Evolutionary conservation across 2,797 vertebrate species (phyloP).

Genomic region (Pseudochirops cupreus): DNA sequence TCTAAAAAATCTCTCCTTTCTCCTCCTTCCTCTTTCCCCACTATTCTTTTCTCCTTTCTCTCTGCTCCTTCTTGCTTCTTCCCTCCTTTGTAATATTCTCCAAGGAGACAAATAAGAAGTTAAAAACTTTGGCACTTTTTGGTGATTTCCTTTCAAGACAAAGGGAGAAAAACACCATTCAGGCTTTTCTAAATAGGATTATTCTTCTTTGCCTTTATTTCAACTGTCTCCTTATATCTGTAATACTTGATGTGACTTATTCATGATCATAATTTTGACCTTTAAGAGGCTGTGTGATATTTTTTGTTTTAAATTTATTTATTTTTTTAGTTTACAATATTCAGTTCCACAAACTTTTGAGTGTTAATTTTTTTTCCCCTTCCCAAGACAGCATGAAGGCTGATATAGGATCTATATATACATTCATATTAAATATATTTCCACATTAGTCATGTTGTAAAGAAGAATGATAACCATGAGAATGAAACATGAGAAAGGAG

Average conservation of each 20-base stretch:
- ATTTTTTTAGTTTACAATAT: no score
- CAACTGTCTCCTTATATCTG: not conserved
- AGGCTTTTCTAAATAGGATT: not conserved
- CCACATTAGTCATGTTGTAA: no score
- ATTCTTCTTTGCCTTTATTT: not conserved
- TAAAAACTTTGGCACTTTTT: not conserved
- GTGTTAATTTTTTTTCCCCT: no score
- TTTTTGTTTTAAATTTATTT: no score
- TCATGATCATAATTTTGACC: slow-evolving; percentile 55
- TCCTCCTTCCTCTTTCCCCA: not conserved
- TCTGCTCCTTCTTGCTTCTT: not conserved
- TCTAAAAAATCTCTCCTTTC: not conserved
- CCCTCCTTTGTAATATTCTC: not conserved
- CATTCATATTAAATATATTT: no score
- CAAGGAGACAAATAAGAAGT: not conserved
- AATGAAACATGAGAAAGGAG: no score
- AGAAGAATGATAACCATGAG: no score
- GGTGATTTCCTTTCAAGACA: not conserved
- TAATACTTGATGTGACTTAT: slow-evolving; percentile 57
- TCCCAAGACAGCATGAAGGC: no score
- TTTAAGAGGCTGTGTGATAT: slow-evolving; percentile 25
- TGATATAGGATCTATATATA: no score
- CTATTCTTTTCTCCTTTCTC: not conserved
- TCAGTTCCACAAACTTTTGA: no score
- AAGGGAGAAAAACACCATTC: not conserved